Conservation (phyloP, 2,797 vertebrate species). For the Notolabrus celidotus region DNA sequence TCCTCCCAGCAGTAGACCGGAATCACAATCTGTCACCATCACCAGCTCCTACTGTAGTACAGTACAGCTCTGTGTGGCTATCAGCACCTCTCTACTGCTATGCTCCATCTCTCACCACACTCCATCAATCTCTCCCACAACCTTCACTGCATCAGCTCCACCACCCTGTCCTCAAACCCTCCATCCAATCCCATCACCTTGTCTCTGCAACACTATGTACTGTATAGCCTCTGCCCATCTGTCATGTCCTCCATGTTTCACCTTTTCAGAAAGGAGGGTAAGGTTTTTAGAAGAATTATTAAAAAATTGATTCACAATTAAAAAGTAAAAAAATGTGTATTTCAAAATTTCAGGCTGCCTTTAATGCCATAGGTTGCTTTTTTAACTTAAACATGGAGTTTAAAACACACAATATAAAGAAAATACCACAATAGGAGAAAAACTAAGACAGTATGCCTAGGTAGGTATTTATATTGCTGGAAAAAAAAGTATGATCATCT, state of each 20-base stretch:
- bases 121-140: conserved; percentile 32
- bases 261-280: neutral
- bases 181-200: conserved; percentile 3
- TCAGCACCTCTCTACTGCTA: conserved; percentile 29
- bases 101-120: conserved; percentile 23
- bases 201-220: neutral
- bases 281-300: neutral
- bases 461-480: no score
- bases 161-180: conserved; percentile 9
- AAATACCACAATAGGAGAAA: no score
- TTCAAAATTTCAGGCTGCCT: neutral
- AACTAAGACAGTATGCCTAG: no score
- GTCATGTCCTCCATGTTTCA: neutral
- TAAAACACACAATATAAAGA: no score
- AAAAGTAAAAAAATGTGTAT: no score
- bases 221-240: neutral
- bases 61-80: conserved; percentile 25
- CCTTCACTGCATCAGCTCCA: conserved; percentile 21
- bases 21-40: conserved; percentile 76
- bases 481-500: no score
- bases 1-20: conserved; percentile 61
- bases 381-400: no score
- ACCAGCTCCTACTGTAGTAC: conserved; percentile 41
- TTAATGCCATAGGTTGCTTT: neutral
- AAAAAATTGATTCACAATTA: no score